Percentiles rank a stretch among this genome's conserved stretches.
Evolutionary conservation across 1,140 invertebrate genomes (phyloP).

Genomic region (Drosophila truncata): DNA sequence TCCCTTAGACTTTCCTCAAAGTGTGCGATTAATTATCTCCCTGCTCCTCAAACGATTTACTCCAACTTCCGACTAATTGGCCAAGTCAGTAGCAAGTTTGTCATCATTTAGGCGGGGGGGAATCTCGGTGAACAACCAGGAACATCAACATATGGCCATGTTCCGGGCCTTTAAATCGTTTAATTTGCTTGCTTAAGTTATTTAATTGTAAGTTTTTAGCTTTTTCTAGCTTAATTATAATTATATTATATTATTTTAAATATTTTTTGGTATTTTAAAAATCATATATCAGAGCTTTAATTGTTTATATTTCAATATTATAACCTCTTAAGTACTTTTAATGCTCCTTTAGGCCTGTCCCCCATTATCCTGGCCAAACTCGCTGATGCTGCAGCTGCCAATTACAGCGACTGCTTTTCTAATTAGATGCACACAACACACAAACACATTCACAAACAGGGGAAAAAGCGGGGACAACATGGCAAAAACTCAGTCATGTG

Average conservation of each 20-base stretch:
- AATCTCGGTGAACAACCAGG: neutral
- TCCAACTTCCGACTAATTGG: slow-evolving; percentile 33
- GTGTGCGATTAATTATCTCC: slow-evolving; percentile 36
- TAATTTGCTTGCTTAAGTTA: neutral
- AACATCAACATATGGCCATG: neutral
- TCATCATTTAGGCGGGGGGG: slow-evolving; percentile 1
- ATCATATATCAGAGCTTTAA: neutral
- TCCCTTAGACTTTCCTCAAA: neutral
- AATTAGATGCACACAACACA: slow-evolving; percentile 53
- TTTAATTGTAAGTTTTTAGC: too few species aligned
- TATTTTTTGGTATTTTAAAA: neutral
- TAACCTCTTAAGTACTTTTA: neutral
- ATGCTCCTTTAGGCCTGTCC: neutral
- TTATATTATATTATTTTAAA: neutral
- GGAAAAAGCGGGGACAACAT: neutral
- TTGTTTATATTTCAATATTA: neutral
- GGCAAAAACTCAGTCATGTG: slow-evolving; percentile 37
- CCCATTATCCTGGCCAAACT: slow-evolving; percentile 14
- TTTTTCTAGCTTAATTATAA: neutral
- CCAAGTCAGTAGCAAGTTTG: slow-evolving; percentile 18
- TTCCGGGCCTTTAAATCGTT: neutral
- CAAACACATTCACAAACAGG: neutral
- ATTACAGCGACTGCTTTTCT: slow-evolving; percentile 54
- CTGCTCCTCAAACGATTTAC: slow-evolving; percentile 10
- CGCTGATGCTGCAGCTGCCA: slow-evolving; percentile 52